These are phyloP conservation scores for Crocallis elinguaria DNA, from an alignment of 2,888 invertebrate genomes.

Conservation along the genomic window DNA sequence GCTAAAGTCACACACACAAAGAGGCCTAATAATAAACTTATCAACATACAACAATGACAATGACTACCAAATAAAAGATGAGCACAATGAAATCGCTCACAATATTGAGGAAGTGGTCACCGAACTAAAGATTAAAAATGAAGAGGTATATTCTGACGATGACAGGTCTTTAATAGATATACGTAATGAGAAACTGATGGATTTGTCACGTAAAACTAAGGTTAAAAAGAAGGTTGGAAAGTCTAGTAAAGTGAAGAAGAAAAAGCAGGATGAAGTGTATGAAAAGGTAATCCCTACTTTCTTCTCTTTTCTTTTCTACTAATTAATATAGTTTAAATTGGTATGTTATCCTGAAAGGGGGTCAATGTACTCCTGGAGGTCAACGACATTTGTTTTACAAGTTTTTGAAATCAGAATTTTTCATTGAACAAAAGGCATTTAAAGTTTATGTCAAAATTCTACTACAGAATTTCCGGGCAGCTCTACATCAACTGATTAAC, in stretches of 20 bases:
- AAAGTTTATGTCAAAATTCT: no score
- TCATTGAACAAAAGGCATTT: no score
- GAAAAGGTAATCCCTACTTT: background rate
- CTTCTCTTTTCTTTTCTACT: no score
- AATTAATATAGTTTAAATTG: no score
- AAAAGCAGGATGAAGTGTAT: background rate
- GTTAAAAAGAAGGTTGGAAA: slow-evolving; percentile 31
- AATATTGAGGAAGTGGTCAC: background rate
- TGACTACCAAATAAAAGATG: background rate
- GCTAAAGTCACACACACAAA: background rate
- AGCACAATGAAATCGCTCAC: background rate
- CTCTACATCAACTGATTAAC: no score
- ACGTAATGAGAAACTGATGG: slow-evolving; percentile 1
- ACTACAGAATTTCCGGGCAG: no score
- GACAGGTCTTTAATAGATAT: slow-evolving; percentile 41
- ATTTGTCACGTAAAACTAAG: slow-evolving; percentile 7
- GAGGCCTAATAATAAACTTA: background rate
- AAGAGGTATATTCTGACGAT: slow-evolving; percentile 40
- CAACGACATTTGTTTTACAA: no score
- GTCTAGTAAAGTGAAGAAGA: background rate
- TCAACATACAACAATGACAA: background rate
- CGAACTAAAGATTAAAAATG: slow-evolving; percentile 33
- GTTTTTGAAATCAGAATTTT: no score
- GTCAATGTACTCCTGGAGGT: no score
- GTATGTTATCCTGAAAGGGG: no score